Base-by-base conservation (phyloP, 2,888 invertebrate species). In the Rhagonycha lutea region DNA sequence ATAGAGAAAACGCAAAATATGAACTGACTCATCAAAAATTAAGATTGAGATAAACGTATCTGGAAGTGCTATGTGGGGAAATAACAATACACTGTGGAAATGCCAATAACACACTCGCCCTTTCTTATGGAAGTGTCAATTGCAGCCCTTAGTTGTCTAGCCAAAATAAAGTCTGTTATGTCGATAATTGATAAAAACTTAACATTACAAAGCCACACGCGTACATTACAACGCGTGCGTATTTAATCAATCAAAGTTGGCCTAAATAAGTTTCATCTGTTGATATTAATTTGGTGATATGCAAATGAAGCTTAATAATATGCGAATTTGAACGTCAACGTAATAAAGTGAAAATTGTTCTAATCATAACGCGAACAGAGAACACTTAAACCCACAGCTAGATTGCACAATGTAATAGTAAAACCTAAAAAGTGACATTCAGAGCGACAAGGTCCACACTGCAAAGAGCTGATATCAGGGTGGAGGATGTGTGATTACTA, bases 401-500 rank as follows among this genome's bases (percentile, higher is more conserved):
- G 70, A 77, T 74, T 74, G 71, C 72, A 73, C 73, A 75, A 70
- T 72, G 76, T 78, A 80, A 80, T 77, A 75, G 78, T 73, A 73
- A 69, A 73, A 70, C 77, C 79, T 79, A 81, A 81, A 81, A 81
- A 81, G 75, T 81, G 80, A 82, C 80, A 69, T 76, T 72, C 73
- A 76, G 75, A 77, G 78, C 82, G 81, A 79, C 80, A 82, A 80
- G 80, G 81, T 81, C 81, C 81, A 82, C 81, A 82, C 82, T 82
- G 82, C 81, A 79, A 76, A 74, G 78, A 70, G 82, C 81, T 82
- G 82, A 82, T 82, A 81, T 80, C 82, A 76, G 74, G 65, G 72
- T 23, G 73, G 76, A 76, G 78, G 76, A 72, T 78, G 78, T 78
- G 79, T 78, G 78, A 80, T 79, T 77, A 78, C 72, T 73, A 77